These are phyloP conservation scores for Lepilemur septentrionalis DNA, from an alignment of 2,797 vertebrate species.

Conservation along the genomic window DNA sequence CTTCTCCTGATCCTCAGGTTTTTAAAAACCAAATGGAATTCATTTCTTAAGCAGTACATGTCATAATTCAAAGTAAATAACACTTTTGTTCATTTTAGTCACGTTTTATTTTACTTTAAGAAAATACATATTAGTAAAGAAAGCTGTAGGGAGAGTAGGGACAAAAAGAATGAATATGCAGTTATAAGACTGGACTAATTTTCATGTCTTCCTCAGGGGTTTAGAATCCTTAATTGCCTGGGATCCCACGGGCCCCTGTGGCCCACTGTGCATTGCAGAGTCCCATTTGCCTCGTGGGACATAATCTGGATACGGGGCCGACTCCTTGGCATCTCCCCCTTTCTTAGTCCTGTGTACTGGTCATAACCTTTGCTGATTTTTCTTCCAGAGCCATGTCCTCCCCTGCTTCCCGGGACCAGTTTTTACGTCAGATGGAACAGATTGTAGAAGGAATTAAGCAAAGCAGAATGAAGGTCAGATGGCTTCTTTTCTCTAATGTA, in stretches of 20 bases:
- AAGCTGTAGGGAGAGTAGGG: background rate
- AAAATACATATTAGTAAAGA: background rate
- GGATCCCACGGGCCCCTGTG: too few species aligned
- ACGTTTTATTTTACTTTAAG: slow-evolving; percentile 19
- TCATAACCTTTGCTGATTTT: background rate
- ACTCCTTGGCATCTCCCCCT: background rate
- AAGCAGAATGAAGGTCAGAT: slow-evolving; percentile 93
- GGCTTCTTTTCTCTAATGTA: background rate
- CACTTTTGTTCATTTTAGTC: slow-evolving; percentile 11
- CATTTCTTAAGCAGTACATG: background rate
- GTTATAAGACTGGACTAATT: background rate
- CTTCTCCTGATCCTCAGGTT: background rate
- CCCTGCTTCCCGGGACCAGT: slow-evolving; percentile 94
- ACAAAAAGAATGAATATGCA: background rate
- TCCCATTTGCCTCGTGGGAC: background rate
- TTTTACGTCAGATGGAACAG: slow-evolving; percentile 98
- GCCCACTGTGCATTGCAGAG: background rate
- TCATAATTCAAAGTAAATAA: background rate
- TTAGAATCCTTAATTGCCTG: background rate
- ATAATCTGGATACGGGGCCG: background rate
- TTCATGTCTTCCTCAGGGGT: background rate
- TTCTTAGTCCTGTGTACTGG: background rate
- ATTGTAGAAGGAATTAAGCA: slow-evolving; percentile 99
- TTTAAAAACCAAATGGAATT: background rate
- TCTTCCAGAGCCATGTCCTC: slow-evolving; percentile 95